Conservation (phyloP, 2,888 invertebrate species). For the Bruchidius siliquastri region DNA sequence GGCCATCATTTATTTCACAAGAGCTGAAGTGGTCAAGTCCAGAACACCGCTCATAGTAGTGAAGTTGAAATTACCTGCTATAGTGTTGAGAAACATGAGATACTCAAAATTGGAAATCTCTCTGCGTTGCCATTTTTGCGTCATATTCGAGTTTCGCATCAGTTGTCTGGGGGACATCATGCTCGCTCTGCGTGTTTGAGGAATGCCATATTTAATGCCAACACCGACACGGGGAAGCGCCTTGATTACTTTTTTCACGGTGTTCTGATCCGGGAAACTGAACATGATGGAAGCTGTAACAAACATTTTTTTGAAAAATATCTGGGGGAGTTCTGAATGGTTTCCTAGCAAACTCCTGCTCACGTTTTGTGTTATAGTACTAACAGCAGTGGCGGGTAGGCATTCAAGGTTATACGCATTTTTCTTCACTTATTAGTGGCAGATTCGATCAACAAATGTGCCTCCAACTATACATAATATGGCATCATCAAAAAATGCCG, state of each 20-base stretch:
- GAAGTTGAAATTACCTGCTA: constrained; percentile 75
- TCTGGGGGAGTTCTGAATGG: too few species aligned
- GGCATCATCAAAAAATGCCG: too few species aligned
- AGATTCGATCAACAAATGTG: too few species aligned
- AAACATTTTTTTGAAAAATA: neutral
- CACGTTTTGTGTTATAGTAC: too few species aligned
- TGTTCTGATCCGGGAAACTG: constrained; percentile 94
- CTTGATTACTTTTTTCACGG: constrained; percentile 97
- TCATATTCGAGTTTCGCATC: constrained; percentile 99
- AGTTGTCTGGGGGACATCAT: constrained; percentile 98
- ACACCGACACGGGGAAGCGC: constrained; percentile 96
- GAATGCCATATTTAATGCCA: constrained; percentile 98
- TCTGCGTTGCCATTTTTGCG: constrained; percentile 97
- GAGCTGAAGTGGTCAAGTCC: too few species aligned
- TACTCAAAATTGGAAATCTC: constrained; percentile 99
- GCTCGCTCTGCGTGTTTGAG: constrained; percentile 93
- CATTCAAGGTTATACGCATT: too few species aligned
- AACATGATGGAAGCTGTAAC: constrained; percentile 95
- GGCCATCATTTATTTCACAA: too few species aligned
- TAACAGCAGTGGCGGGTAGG: too few species aligned
- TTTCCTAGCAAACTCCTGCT: too few species aligned
- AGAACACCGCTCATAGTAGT: too few species aligned
- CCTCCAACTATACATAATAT: too few species aligned
- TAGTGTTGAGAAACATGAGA: constrained; percentile 99
- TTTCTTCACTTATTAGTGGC: too few species aligned